Conservation (phyloP, 1,140 invertebrate genomes). For the Pomacea maculata region DNA sequence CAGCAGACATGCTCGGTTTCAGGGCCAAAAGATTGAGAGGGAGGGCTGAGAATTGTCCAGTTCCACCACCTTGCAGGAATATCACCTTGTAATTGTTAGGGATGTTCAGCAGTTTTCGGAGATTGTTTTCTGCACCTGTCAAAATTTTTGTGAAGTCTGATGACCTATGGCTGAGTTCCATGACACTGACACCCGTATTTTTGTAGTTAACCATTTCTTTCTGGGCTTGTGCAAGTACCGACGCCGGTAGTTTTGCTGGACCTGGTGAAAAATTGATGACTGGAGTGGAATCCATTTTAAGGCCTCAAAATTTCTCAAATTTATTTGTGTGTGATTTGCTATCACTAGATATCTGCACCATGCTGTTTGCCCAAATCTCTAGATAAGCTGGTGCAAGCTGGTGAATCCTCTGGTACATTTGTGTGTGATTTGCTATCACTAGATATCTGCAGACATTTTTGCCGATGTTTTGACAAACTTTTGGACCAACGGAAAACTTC, state of each 20-base stretch:
- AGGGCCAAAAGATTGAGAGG: conserved; percentile 87
- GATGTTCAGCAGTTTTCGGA: conserved; percentile 83
- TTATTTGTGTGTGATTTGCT: too few species aligned
- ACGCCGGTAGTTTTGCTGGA: conserved; percentile 89
- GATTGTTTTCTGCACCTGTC: conserved; percentile 77
- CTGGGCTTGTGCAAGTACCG: conserved; percentile 86
- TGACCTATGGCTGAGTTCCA: conserved; percentile 93
- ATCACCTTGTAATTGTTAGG: conserved; percentile 93
- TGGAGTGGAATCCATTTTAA: conserved; percentile 25
- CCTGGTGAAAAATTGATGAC: conserved; percentile 82
- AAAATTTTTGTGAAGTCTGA: conserved; percentile 85
- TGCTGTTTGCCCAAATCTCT: too few species aligned
- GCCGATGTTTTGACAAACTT: too few species aligned
- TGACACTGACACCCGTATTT: conserved; percentile 84
- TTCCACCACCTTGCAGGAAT: conserved; percentile 95
- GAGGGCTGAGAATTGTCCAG: conserved; percentile 91
- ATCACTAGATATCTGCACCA: too few species aligned
- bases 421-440: too few species aligned
- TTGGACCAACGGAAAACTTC: too few species aligned
- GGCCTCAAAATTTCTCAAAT: too few species aligned
- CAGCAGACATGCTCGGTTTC: conserved; percentile 59
- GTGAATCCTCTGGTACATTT: too few species aligned
- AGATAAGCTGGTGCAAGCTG: too few species aligned
- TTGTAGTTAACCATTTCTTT: conserved; percentile 83
- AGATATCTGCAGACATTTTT: too few species aligned